These are phyloP conservation scores for Cecidostiba fungosa DNA, from an alignment of 2,888 invertebrate species.

Conservation along the genomic window DNA sequence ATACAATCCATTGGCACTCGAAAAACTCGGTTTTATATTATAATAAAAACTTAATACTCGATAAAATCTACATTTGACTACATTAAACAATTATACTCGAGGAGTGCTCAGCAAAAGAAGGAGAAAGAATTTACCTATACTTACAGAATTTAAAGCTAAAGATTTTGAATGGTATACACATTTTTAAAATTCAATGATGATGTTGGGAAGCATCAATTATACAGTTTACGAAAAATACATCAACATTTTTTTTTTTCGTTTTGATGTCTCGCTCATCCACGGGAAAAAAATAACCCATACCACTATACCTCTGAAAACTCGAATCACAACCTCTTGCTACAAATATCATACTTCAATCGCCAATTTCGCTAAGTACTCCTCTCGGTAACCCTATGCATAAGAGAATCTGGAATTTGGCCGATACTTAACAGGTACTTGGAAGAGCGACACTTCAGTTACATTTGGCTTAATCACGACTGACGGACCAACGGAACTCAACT, in stretches of 20 bases:
- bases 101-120: constrained; percentile 37
- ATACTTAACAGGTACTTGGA: constrained; percentile 35
- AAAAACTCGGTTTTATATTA: constrained; percentile 26
- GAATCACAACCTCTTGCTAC: background rate
- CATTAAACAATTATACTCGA: constrained; percentile 21
- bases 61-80: background rate
- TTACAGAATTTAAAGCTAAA: background rate
- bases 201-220: background rate
- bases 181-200: constrained; percentile 1
- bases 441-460: constrained; percentile 15
- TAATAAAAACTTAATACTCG: constrained; percentile 4
- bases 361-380: constrained; percentile 39
- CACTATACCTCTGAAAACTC: too few species aligned
- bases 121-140: background rate
- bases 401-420: background rate
- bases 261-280: constrained; percentile 40
- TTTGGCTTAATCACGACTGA: background rate
- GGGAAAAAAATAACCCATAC: background rate
- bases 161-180: background rate
- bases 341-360: background rate
- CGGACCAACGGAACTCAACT: background rate
- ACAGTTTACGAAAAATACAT: background rate
- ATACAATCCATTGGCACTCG: constrained; percentile 59
- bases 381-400: background rate
- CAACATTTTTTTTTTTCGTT: background rate